Evolutionary conservation across 2,888 invertebrate species (phyloP).

Genomic region (Priocnemis perturbator): DNA sequence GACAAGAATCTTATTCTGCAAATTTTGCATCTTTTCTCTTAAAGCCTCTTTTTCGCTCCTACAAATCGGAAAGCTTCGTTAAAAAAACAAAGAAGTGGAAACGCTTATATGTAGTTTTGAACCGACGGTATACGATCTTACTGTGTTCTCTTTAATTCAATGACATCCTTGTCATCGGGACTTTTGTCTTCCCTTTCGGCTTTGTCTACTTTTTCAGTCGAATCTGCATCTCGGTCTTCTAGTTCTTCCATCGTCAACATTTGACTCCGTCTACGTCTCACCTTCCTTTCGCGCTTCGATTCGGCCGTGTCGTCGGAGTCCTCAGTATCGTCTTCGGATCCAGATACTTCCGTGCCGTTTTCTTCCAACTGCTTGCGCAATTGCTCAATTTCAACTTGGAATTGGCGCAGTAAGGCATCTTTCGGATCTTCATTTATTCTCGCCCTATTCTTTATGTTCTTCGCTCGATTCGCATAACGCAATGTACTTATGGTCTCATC

Average conservation of each 20-base stretch:
- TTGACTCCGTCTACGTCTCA: conserved; percentile 72
- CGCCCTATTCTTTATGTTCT: conserved; percentile 97
- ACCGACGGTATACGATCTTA: conserved; percentile 61
- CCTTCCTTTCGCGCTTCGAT: conserved; percentile 67
- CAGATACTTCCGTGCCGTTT: conserved; percentile 73
- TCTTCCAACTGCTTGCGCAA: conserved; percentile 91
- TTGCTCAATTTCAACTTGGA: conserved; percentile 97
- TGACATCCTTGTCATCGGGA: conserved; percentile 76
- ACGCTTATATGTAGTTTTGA: neutral
- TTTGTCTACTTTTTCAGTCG: conserved; percentile 74
- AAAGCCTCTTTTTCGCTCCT: conserved; percentile 88
- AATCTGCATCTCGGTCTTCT: conserved; percentile 77
- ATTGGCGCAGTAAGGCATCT: conserved; percentile 95
- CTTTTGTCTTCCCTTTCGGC: conserved; percentile 78
- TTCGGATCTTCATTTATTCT: conserved; percentile 98
- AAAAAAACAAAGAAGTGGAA: neutral
- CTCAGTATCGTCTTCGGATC: conserved; percentile 68
- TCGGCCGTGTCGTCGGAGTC: conserved; percentile 66
- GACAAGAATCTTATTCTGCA: conserved; percentile 97
- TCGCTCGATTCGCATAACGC: conserved; percentile 97
- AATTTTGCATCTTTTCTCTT: conserved; percentile 88
- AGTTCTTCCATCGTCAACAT: conserved; percentile 77
- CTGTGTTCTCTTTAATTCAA: conserved; percentile 86
- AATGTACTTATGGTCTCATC: conserved; percentile 98
- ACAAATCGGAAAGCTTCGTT: conserved; percentile 22